Evolutionary conservation across 2,888 invertebrate genomes (phyloP).

Genomic region (Neoascia interrupta): DNA sequence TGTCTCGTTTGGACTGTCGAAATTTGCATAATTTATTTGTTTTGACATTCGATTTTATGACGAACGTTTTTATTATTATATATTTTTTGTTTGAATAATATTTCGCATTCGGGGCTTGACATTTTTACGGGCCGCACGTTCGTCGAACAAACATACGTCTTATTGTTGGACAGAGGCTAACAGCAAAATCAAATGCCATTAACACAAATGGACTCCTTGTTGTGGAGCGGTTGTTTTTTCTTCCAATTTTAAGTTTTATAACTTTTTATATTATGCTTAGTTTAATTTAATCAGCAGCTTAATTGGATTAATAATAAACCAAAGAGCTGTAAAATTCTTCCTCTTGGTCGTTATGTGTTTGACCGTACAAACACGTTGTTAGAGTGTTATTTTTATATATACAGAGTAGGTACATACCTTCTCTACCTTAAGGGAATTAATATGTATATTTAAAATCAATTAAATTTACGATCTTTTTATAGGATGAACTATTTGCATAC

Average conservation of each 20-base stretch:
- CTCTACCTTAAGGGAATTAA: constrained; percentile 41
- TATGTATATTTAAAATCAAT: constrained; percentile 59
- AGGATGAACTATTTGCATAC: constrained; percentile 60
- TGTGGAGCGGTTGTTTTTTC: constrained; percentile 17
- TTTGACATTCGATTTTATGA: constrained; percentile 68
- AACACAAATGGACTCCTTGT: constrained; percentile 26
- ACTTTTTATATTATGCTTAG: constrained; percentile 16
- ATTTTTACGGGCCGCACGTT: constrained; percentile 39
- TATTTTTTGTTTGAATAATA: constrained; percentile 48
- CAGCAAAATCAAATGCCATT: constrained; percentile 9
- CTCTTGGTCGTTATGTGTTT: background rate
- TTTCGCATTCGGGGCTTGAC: constrained; percentile 57
- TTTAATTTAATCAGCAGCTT: constrained; percentile 56
- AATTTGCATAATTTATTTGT: constrained; percentile 68
- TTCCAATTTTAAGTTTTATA: constrained; percentile 3
- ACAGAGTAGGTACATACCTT: too few relatives aligned
- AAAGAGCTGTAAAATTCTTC: constrained; percentile 35
- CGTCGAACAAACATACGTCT: constrained; percentile 25
- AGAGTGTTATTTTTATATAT: too few relatives aligned
- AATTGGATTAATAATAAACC: constrained; percentile 62
- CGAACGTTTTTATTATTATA: constrained; percentile 57
- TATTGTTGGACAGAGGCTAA: background rate
- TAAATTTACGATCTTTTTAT: constrained; percentile 64
- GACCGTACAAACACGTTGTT: too few relatives aligned
- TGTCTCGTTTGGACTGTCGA: constrained; percentile 45